A percentile compares a stretch with the other conserved stretches of the same genome.
These are phyloP conservation scores for Dysidea cf. avara DNA, from an alignment of 37 sponge, comb jelly and placozoan species.

Conservation along the genomic window DNA sequence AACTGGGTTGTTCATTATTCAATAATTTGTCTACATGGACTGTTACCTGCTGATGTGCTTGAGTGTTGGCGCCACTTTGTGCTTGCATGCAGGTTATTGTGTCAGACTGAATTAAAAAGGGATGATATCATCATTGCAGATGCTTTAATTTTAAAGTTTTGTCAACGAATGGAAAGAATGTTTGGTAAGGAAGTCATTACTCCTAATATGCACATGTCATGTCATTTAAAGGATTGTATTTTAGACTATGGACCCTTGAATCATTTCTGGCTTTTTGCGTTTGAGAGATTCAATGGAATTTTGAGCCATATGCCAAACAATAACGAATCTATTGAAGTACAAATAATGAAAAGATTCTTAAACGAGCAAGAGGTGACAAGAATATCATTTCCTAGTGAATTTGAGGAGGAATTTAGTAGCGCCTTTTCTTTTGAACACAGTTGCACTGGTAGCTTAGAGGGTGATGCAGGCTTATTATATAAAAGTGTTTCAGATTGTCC, in stretches of 20 bases:
- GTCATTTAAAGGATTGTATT: conserved; percentile 30
- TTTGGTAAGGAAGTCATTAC: conserved; percentile 30
- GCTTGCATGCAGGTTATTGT: conserved; percentile 7
- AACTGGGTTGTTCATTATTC: no score
- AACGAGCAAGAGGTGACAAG: no score
- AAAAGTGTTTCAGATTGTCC: no score
- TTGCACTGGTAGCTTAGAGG: no score
- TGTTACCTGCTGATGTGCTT: no score
- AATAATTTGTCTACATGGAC: no score
- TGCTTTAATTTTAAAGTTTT: conserved; percentile 31
- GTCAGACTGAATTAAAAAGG: conserved; percentile 1
- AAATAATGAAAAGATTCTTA: conserved; percentile 17
- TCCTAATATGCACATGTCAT: conserved; percentile 52
- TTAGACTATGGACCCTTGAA: conserved; percentile 30
- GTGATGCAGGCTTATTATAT: no score
- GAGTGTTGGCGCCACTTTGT: conserved; percentile 40
- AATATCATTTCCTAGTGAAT: no score
- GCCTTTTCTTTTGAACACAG: no score
- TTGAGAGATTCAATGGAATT: conserved; percentile 45
- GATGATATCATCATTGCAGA: conserved; percentile 26
- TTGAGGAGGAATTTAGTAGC: no score
- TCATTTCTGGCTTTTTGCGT: conserved; percentile 42
- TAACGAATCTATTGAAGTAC: conserved; percentile 24
- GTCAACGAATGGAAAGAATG: conserved; percentile 1
- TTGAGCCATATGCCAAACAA: conserved; percentile 17